These are phyloP conservation scores for Ceratothoa steindachneri DNA, from an alignment of 2,888 invertebrate species.

Conservation along the genomic window DNA sequence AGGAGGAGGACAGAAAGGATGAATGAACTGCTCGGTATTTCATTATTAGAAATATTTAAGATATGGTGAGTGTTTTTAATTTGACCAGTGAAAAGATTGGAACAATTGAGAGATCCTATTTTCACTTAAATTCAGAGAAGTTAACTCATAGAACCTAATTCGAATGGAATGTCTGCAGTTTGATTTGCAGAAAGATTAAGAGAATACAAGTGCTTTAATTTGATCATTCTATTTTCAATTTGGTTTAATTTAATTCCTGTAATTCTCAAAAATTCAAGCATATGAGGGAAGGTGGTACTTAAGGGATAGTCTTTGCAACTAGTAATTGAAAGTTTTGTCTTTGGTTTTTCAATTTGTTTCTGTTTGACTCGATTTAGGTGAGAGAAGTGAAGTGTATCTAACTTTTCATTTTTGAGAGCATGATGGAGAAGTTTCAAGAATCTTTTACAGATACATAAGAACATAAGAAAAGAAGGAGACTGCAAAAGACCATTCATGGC, in stretches of 20 bases:
- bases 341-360: constrained; percentile 29
- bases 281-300: constrained; percentile 26
- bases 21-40: too few species aligned
- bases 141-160: too few species aligned
- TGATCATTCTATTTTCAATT: background rate
- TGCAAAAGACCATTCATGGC: too few species aligned
- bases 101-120: too few species aligned
- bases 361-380: constrained; percentile 25
- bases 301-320: constrained; percentile 34
- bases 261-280: background rate
- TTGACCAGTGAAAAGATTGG: too few species aligned
- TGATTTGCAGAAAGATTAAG: background rate
- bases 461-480: too few species aligned
- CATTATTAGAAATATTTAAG: too few species aligned
- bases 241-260: background rate
- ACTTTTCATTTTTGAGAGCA: background rate
- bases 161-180: background rate
- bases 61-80: too few species aligned
- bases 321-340: constrained; percentile 21
- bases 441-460: too few species aligned
- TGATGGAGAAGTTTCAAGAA: constrained; percentile 19
- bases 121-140: too few species aligned
- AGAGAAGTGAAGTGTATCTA: constrained; percentile 27
- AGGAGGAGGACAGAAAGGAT: too few species aligned
- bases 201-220: background rate